Conservation (phyloP, 2,888 invertebrate genomes). For the Aphidius colemani region DNA sequence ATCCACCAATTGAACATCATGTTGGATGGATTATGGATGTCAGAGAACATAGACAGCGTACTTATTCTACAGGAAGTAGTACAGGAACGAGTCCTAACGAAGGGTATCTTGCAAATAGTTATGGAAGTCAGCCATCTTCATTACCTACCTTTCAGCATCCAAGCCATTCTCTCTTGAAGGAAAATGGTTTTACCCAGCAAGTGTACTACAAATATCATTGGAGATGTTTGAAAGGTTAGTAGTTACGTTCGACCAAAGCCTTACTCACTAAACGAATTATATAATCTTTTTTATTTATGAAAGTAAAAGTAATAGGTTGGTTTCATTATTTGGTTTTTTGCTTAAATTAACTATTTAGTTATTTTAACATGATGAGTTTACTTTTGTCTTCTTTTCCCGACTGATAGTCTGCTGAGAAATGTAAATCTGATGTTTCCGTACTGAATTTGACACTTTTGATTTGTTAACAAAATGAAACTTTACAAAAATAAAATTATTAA, state of each 20-base stretch:
- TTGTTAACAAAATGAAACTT: not conserved
- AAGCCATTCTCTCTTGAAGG: slow-evolving; percentile 89
- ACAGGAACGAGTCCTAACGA: slow-evolving; percentile 77
- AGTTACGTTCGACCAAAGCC: not conserved
- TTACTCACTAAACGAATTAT: too few species aligned
- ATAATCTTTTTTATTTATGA: not conserved
- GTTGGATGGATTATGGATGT: slow-evolving; percentile 98
- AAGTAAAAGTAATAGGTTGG: slow-evolving; percentile 13
- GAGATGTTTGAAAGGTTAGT: slow-evolving; percentile 85
- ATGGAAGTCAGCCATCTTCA: slow-evolving; percentile 81
- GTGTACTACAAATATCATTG: slow-evolving; percentile 96
- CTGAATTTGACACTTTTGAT: not conserved
- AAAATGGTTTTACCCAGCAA: slow-evolving; percentile 97
- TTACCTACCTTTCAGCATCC: slow-evolving; percentile 95
- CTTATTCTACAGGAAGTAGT: slow-evolving; percentile 79
- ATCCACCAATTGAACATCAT: slow-evolving; percentile 93
- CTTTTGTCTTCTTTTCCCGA: slow-evolving; percentile 58
- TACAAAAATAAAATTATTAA: not conserved
- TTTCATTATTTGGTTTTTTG: slow-evolving; percentile 22
- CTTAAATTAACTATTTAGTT: not conserved
- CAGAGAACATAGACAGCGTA: slow-evolving; percentile 79
- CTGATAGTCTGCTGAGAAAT: slow-evolving; percentile 50
- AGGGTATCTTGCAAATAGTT: slow-evolving; percentile 70
- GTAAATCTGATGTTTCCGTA: slow-evolving; percentile 43
- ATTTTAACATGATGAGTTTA: slow-evolving; percentile 44